Evolutionary conservation across 2,888 invertebrate species (phyloP).

Genomic region (Mallateleia sp.): DNA sequence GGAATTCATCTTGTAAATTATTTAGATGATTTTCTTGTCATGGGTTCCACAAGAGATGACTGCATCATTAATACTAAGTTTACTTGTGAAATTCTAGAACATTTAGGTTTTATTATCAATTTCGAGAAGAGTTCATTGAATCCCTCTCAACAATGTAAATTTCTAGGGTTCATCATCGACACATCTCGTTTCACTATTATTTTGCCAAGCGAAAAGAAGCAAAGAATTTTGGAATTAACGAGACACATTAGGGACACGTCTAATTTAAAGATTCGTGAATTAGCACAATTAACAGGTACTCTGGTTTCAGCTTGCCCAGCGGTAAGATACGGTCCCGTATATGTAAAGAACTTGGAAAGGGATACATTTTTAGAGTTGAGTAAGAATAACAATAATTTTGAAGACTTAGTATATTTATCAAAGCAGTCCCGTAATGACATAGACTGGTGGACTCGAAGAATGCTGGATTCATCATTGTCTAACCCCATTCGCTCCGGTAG

Average conservation of each 20-base stretch:
- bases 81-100: constrained; percentile 24
- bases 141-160: constrained; percentile 8
- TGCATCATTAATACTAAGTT: no score
- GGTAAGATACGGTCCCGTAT: neutral
- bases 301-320: constrained; percentile 10
- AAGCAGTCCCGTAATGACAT: no score
- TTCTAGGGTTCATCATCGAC: constrained; percentile 38
- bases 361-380: constrained; percentile 4
- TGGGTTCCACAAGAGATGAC: constrained; percentile 17
- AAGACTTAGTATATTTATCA: no score
- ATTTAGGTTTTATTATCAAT: constrained; percentile 49
- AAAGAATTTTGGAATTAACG: neutral
- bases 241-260: neutral
- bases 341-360: constrained; percentile 7
- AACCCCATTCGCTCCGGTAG: no score
- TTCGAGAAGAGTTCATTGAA: neutral
- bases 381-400: constrained; percentile 16
- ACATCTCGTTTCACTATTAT: neutral
- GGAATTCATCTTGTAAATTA: constrained; percentile 51
- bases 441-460: no score
- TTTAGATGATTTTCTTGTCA: constrained; percentile 61
- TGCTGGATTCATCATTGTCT: no score
- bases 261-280: neutral
- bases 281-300: neutral
- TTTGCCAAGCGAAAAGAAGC: neutral